A percentile compares a stretch with the other conserved stretches of the same genome.
phyloP scores from a whole-genome alignment of 2,113 vertebrate genomes.

The Periophthalmus modestus region DNA sequence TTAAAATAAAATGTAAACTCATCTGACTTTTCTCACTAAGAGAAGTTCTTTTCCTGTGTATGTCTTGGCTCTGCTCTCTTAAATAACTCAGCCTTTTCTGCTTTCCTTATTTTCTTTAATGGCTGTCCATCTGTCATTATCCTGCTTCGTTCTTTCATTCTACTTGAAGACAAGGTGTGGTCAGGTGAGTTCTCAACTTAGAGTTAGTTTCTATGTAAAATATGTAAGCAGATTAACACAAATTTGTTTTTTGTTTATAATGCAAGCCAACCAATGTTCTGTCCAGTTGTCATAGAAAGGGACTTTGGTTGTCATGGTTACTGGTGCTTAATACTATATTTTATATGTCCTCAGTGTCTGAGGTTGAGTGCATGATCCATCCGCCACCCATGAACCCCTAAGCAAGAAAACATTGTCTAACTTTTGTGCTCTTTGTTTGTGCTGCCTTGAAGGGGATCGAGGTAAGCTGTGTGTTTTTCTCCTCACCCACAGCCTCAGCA shows the following conservation, averaged over 20 bases:
- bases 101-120: conserved; percentile 71
- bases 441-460: conserved; percentile 94
- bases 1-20: conserved; percentile 9
- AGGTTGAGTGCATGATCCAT: conserved; percentile 40
- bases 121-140: conserved; percentile 73
- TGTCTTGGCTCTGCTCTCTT: conserved; percentile 47
- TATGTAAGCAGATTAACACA: background rate
- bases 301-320: conserved; percentile 59
- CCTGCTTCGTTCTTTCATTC: conserved; percentile 82
- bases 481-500: background rate
- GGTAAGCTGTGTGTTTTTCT: conserved; percentile 78
- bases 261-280: conserved; percentile 28
- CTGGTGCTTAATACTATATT: conserved; percentile 54
- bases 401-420: conserved; percentile 47
- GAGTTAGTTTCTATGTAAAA: conserved; percentile 20
- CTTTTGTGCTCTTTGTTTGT: conserved; percentile 53
- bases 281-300: conserved; percentile 60
- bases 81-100: conserved; percentile 72
- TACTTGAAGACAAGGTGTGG: conserved; percentile 92
- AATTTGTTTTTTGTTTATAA: conserved; percentile 18
- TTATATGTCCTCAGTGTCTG: conserved; percentile 63
- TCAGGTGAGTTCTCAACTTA: conserved; percentile 86
- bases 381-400: conserved; percentile 39
- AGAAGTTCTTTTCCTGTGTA: conserved; percentile 39
- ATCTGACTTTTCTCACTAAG: conserved; percentile 30